Evolutionary conservation across 1,140 invertebrate species (phyloP), one percentile per base, ranked within the genome.

Genomic region (Campoletis sonorensis): DNA sequence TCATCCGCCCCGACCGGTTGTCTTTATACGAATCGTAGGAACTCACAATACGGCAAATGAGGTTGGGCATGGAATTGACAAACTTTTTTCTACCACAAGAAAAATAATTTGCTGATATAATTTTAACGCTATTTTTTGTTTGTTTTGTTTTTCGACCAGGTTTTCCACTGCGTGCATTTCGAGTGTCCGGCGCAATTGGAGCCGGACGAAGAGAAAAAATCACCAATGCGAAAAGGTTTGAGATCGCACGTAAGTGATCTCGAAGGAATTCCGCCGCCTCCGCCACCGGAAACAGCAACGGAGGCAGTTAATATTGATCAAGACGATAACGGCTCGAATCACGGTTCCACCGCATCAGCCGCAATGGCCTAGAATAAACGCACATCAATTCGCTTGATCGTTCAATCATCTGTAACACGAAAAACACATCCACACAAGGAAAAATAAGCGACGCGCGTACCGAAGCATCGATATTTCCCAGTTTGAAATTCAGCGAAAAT

Each of bases 131-230:
- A n/a, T n/a, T n/a, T n/a, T 45, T 77, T 73, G 51, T 83, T 83
- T n/a, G 18, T 58, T 1, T 21, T 58, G 75, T 85, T 68, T 80
- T 81, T 86, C 90, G 8, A 13, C 23, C 81, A 98, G 97, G 97
- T 98, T 68, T 99, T 99, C 91, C 98, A 99, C 90, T 97, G 97
- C 90, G 98, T 99, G 33, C 98, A 99, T 92, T 96, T 99, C 91
- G 98, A 99, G 92, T 98, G 97, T 90, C 98, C 98, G 15, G 95
- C 96, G 18, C 95, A 96, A 90, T 84, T 84, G 37, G 92, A 93
- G 83, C 93, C 94, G 40, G 87, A 89, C 51, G 88, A 87, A 67
- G 73, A 82, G 2, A 23, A 78, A 33, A 90, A 90, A 82, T 88
- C 87, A 27, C 78, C 86, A 84, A 26, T 78, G 73, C 68, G 84